These are phyloP conservation scores for Daphoenositta chrysoptera DNA, from an alignment of 2,113 vertebrate species.

Conservation along the genomic window DNA sequence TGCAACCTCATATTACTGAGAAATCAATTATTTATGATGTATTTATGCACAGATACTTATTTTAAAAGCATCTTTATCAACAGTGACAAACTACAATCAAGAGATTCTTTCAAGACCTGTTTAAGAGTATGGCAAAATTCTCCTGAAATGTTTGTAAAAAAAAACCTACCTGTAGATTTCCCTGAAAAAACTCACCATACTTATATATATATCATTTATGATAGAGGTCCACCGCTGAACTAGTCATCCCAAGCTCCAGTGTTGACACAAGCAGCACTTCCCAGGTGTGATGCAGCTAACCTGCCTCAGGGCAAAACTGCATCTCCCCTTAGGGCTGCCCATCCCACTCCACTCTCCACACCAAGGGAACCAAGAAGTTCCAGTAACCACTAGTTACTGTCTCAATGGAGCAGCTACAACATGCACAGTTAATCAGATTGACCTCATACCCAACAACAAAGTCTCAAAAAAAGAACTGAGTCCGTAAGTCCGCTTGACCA, in stretches of 20 bases:
- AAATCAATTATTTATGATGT: neutral
- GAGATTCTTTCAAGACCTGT: neutral
- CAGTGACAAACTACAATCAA: neutral
- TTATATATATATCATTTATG: neutral
- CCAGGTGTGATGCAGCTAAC: neutral
- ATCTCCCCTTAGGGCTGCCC: neutral
- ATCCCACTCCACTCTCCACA: neutral
- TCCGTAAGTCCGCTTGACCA: neutral
- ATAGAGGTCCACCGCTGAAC: neutral
- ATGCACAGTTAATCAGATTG: neutral
- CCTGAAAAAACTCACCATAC: neutral
- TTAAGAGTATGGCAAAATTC: neutral
- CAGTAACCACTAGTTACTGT: neutral
- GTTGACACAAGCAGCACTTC: neutral
- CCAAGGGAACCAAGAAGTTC: neutral
- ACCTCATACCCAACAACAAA: neutral
- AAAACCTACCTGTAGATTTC: neutral
- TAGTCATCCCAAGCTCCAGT: accelerated
- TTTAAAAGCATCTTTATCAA: neutral
- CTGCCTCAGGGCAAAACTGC: neutral
- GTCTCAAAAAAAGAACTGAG: neutral
- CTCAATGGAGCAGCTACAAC: neutral
- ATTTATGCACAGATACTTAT: neutral
- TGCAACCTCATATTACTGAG: neutral
- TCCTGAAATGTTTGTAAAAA: neutral